Conservation (phyloP, 2,888 invertebrate species). For the Onchidella celtica region DNA sequence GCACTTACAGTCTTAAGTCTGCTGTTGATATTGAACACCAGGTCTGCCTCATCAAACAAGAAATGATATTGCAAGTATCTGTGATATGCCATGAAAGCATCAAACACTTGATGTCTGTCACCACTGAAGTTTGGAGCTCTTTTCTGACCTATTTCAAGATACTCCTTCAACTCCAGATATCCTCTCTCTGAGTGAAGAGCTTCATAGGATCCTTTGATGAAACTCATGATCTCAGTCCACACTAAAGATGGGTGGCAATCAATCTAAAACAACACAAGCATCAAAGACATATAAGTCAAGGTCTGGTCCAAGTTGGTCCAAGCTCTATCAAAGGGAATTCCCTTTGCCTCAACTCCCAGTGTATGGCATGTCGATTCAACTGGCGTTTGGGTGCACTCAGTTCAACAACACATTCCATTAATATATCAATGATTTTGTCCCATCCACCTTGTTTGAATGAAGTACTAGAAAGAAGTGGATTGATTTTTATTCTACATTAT, state of each 20-base stretch:
- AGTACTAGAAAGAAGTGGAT: too few relatives aligned
- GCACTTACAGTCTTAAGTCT: conserved; percentile 25
- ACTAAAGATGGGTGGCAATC: conserved; percentile 69
- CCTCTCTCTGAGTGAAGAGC: conserved; percentile 47
- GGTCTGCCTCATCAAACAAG: conserved; percentile 54
- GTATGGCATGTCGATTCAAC: too few relatives aligned
- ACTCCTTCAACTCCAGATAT: conserved; percentile 38
- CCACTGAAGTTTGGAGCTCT: conserved; percentile 54
- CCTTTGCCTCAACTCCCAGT: too few relatives aligned
- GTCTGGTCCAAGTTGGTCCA: too few relatives aligned
- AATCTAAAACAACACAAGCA: conserved; percentile 12
- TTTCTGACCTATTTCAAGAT: conserved; percentile 49
- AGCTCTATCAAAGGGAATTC: too few relatives aligned
- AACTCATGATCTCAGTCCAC: conserved; percentile 76
- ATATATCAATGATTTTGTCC: too few relatives aligned
- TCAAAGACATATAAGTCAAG: too few relatives aligned
- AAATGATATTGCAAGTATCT: conserved; percentile 46
- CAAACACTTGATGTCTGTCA: conserved; percentile 52
- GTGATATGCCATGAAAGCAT: conserved; percentile 39
- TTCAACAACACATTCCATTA: too few relatives aligned
- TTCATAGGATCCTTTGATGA: conserved; percentile 60
- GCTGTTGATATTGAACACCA: conserved; percentile 50
- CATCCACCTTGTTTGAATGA: too few relatives aligned
- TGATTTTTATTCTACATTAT: too few relatives aligned
- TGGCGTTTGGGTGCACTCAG: too few relatives aligned